Base-by-base conservation (phyloP, 2,113 vertebrate genomes). In the Coracopsis vasa region DNA sequence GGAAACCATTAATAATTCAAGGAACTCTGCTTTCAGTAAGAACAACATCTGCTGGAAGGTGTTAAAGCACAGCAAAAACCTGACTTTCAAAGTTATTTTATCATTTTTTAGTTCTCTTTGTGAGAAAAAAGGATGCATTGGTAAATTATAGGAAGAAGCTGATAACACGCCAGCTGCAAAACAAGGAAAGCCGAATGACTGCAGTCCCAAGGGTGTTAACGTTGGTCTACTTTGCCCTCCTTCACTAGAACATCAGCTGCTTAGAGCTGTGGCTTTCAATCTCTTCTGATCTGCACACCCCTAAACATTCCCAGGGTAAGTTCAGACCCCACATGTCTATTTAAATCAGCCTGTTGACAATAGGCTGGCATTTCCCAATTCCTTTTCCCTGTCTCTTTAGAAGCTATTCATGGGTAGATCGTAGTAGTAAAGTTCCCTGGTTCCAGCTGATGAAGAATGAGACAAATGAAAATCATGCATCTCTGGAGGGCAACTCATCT, bases 1-100 rank as follows among this genome's bases (percentile, higher is more conserved):
- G 97, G 97, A 97, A 96, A 94, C 93, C 90, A 97, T 96, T 97
- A 97, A 97, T 98, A 97, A 98, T 97, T 97, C 96, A 97, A 94
- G 90, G 51, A 82, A 92, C 73, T 96, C 74, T 83, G 86, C 94
- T 96, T 95, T 97, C 45, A 25, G 67, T 97, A 88, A 95, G 96
- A 97, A 91, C 90, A 96, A 94, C 95, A 96, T 96, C 92, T 95
- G 95, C 95, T 94, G 95, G 83, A 94, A 97, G 94, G 93, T 95
- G 89, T 91, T 92, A 94, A 89, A 95, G 90, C 72, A 62, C n/a
- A 93, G 81, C 67, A 88, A 92, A 77, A 94, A 93, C 65, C 81
- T 75, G 81, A 88, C 50, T 96, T 95, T 86, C 91, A 92, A 85
- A 94, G 86, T 88, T 75, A 87, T 73, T 92, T 97, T 88, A 86